These are phyloP conservation scores for Arothron firmamentum DNA, from an alignment of 2,113 vertebrate species.

Conservation along the genomic window DNA sequence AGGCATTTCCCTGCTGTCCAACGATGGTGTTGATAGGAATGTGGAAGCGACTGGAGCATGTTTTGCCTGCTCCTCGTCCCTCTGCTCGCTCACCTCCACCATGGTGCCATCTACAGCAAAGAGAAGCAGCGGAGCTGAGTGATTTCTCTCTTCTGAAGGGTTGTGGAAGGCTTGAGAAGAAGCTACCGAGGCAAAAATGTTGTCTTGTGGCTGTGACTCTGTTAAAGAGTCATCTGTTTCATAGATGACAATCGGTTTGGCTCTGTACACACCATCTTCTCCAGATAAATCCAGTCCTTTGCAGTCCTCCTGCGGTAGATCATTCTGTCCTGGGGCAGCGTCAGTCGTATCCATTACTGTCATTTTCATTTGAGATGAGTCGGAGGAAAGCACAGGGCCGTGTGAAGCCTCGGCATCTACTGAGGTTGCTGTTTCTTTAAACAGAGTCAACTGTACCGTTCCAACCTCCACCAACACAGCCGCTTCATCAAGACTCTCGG, in stretches of 20 bases:
- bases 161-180: background rate
- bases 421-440: constrained; percentile 22
- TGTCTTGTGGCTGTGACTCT: constrained; percentile 17
- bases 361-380: background rate
- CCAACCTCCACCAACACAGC: constrained; percentile 10
- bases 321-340: background rate
- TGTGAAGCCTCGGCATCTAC: background rate
- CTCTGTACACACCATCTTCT: constrained; percentile 44
- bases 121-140: constrained; percentile 8
- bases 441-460: constrained; percentile 27
- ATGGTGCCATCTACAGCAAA: background rate
- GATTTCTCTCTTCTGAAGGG: constrained; percentile 1
- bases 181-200: background rate
- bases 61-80: too few species aligned
- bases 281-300: constrained; percentile 10
- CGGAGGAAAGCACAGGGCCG: constrained; percentile 1
- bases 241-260: constrained; percentile 45
- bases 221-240: constrained; percentile 35
- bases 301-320: constrained; percentile 1
- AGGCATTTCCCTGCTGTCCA: too few species aligned
- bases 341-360: background rate
- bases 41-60: too few species aligned
- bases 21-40: too few species aligned
- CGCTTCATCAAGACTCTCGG: background rate
- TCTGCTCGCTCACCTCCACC: too few species aligned